phyloP scores from a whole-genome alignment of 92 coral and sea anemone genomes.

The Epizoanthus illoricatus region DNA sequence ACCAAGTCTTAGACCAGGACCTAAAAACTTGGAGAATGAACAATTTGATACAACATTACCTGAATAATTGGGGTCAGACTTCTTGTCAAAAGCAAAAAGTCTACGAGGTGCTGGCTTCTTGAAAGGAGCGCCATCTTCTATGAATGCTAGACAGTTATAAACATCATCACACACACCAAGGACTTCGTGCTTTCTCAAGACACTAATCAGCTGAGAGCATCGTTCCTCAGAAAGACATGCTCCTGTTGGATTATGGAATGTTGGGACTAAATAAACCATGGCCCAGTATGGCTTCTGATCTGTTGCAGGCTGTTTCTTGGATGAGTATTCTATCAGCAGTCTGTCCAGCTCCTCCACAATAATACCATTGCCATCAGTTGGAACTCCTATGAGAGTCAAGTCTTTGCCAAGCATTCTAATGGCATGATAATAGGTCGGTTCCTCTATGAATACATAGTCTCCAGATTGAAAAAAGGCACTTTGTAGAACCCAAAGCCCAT shows the following conservation, averaged over 20 bases:
- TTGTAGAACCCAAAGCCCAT: constrained; percentile 52
- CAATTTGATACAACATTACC: constrained; percentile 91
- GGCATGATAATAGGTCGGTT: constrained; percentile 63
- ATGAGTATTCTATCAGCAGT: constrained; percentile 38
- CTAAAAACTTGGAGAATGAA: constrained; percentile 79
- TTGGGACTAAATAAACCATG: constrained; percentile 68
- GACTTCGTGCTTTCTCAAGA: constrained; percentile 49
- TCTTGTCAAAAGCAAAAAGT: constrained; percentile 54
- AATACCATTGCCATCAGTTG: constrained; percentile 65
- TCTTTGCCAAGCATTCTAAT: constrained; percentile 42
- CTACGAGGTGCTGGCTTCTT: constrained; percentile 51
- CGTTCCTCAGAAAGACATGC: constrained; percentile 45
- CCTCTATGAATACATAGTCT: constrained; percentile 72
- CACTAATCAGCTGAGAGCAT: constrained; percentile 50
- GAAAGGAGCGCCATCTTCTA: constrained; percentile 53
- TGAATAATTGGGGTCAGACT: constrained; percentile 69
- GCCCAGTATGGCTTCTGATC: constrained; percentile 63
- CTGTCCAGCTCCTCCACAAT: constrained; percentile 55
- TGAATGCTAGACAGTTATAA: constrained; percentile 54
- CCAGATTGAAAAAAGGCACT: constrained; percentile 60
- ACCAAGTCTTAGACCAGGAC: constrained; percentile 90
- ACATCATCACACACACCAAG: constrained; percentile 70
- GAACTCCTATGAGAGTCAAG: constrained; percentile 34
- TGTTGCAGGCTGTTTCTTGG: constrained; percentile 42
- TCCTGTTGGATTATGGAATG: constrained; percentile 75